These are phyloP conservation scores for Drosophila lacicola DNA, from an alignment of 2,888 invertebrate species.

Conservation along the genomic window DNA sequence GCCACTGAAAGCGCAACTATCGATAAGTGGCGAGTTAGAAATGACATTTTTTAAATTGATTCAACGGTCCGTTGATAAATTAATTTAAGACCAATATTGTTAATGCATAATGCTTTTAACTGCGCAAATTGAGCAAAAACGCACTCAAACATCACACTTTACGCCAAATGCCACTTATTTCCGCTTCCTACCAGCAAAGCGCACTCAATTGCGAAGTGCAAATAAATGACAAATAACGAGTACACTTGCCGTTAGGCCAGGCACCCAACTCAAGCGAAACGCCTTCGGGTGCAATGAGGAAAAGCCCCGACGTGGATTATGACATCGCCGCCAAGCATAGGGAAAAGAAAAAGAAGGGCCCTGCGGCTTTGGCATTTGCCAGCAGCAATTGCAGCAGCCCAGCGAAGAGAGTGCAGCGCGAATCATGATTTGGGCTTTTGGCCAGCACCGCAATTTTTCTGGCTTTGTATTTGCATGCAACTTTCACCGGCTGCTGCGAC, in stretches of 20 bases:
- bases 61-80: constrained; percentile 17
- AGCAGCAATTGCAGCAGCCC: constrained; percentile 5
- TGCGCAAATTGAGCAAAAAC: constrained; percentile 45
- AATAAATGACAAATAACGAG: constrained; percentile 72
- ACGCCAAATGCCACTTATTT: constrained; percentile 59
- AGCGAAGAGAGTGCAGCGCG: constrained; percentile 41
- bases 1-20: constrained; percentile 4
- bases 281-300: constrained; percentile 51
- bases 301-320: constrained; percentile 56
- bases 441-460: constrained; percentile 47
- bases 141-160: constrained; percentile 50
- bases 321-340: constrained; percentile 49
- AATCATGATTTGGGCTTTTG: constrained; percentile 42
- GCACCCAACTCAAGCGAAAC: constrained; percentile 68
- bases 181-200: constrained; percentile 68
- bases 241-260: constrained; percentile 51
- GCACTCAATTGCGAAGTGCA: constrained; percentile 71
- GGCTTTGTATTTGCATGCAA: constrained; percentile 73
- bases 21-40: constrained; percentile 21
- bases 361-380: constrained; percentile 15
- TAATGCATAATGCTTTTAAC: constrained; percentile 8
- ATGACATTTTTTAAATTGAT: constrained; percentile 27
- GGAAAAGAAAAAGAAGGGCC: constrained; percentile 21
- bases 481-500: constrained; percentile 69
- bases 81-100: constrained; percentile 15